These are phyloP conservation scores for Chelonia mydas DNA, from an alignment of 2,797 vertebrate species.

Conservation along the genomic window DNA sequence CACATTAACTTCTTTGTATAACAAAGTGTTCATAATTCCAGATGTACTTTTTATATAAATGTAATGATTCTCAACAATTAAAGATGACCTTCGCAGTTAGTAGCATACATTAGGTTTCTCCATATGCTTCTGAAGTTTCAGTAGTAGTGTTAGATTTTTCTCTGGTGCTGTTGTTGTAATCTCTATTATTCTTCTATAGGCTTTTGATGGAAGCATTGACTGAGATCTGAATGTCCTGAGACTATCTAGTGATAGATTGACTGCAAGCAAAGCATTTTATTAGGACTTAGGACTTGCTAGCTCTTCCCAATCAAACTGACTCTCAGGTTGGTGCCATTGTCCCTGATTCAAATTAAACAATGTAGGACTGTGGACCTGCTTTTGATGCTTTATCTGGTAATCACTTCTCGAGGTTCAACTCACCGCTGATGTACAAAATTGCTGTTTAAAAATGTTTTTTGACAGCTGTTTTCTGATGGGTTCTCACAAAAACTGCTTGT, in stretches of 20 bases:
- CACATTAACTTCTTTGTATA: background rate
- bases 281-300: background rate
- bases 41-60: background rate
- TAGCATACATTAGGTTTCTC: background rate
- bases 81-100: background rate
- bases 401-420: background rate
- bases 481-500: background rate
- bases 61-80: background rate
- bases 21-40: background rate
- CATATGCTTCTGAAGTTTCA: background rate
- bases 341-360: background rate
- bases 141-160: background rate
- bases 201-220: background rate
- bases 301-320: background rate
- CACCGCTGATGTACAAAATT: background rate
- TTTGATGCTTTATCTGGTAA: background rate
- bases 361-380: background rate
- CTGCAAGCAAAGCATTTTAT: background rate
- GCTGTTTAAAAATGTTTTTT: background rate
- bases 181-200: background rate
- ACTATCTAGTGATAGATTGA: background rate
- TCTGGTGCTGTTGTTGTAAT: background rate
- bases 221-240: background rate
- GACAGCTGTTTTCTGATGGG: background rate
- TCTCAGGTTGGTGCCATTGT: background rate